phyloP scores from a whole-genome alignment of 1,140 invertebrate genomes.

The Drosophila kurseongensis region DNA sequence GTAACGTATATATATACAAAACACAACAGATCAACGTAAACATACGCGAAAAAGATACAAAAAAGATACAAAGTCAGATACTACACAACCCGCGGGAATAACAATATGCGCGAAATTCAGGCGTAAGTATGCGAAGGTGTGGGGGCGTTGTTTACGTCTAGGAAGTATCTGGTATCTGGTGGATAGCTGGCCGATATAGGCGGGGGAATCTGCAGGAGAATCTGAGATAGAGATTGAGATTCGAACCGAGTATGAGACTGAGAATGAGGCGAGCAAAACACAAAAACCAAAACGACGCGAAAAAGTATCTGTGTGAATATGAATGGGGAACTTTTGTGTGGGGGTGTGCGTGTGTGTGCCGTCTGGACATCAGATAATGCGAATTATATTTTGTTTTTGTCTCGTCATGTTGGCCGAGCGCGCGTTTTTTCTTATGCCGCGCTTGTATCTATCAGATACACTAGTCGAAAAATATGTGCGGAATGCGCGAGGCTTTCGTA shows the following conservation, averaged over 20 bases:
- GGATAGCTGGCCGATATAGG: slow-evolving; percentile 9
- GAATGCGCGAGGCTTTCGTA: slow-evolving; percentile 44
- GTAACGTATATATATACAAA: slow-evolving; percentile 53
- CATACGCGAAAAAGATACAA: slow-evolving; percentile 8
- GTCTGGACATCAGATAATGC: slow-evolving; percentile 60
- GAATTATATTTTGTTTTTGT: slow-evolving; percentile 56
- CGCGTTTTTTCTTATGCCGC: slow-evolving; percentile 20
- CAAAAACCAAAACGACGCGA: slow-evolving; percentile 33
- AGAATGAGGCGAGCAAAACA: slow-evolving; percentile 68
- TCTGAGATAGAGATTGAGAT: slow-evolving; percentile 7
- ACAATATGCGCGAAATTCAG: slow-evolving; percentile 58
- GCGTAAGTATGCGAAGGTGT: slow-evolving; percentile 54
- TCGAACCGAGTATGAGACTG: slow-evolving; percentile 4
- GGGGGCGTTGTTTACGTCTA: slow-evolving; percentile 42
- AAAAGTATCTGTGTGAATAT: slow-evolving; percentile 43
- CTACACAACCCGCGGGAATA: slow-evolving; percentile 20
- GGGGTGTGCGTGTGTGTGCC: slow-evolving; percentile 27
- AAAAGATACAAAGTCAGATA: slow-evolving; percentile 1
- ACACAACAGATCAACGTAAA: slow-evolving; percentile 14
- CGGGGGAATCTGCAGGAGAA: slow-evolving; percentile 13
- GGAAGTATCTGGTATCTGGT: slow-evolving; percentile 22
- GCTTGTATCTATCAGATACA: slow-evolving; percentile 48
- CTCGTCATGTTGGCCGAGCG: slow-evolving; percentile 47
- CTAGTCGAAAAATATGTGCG: slow-evolving; percentile 55
- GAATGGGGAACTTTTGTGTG: slow-evolving; percentile 10